Base-by-base conservation (phyloP, 1,140 invertebrate species). In the Zaprionus vittiger region DNA sequence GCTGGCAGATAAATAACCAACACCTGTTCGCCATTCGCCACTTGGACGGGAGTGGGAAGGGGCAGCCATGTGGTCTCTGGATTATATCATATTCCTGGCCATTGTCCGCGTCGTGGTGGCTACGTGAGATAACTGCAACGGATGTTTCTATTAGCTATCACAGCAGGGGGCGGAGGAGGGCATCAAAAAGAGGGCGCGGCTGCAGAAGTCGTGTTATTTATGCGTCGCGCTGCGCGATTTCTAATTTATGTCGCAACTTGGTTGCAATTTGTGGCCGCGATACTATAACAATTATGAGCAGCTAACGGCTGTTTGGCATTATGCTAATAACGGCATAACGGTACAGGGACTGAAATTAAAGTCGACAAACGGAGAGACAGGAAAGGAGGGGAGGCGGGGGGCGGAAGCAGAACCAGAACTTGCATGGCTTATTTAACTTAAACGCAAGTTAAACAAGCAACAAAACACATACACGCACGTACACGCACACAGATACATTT, bases 381-480 rank as follows among this genome's bases (percentile, higher is more conserved):
- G n/a, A 7, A 26, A 28, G 17, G 44, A 28, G 49, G 11, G 4
- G n/a, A 14, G 20, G 28, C 4, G 24, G 49, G 41, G 17, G 31
- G 37, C 5, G 9, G 24, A 17, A 22, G 54, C n/a, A 72, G 65
- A 38, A 12, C 14, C 49, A 72, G 67, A 56, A 82, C 83, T 86
- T 70, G 63, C 84, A 75, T 78, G 84, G 81, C 83, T 90, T 87
- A 90, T 87, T 87, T 84, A 87, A 87, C 84, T 87, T 90, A 90
- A 87, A 84, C 81, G 75, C 65, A 87, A 90, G 75, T 90, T 81
- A 90, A 90, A 90, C 79, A 89, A 61, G 66, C 75, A 66, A 17
- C 69, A 37, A 76, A 56, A 74, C 34, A 71, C 64, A 73, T 22
- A 75, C 47, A 59, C 31, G 28, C 26, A 28, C 26, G 7, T 26